Evolutionary conservation across 2,113 vertebrate species (phyloP), one percentile per base, ranked within the genome.

Genomic region (Microcebus ravelobensis): DNA sequence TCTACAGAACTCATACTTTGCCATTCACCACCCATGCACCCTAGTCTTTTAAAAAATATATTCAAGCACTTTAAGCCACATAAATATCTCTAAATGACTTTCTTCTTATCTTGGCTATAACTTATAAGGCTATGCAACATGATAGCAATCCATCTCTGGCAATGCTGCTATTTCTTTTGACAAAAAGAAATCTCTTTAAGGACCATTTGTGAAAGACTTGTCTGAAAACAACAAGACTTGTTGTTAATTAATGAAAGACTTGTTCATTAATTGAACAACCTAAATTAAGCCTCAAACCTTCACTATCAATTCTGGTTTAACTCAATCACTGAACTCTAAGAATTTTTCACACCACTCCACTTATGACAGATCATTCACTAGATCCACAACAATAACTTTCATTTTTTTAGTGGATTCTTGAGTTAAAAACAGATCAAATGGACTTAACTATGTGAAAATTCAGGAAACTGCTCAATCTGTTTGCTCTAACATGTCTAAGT

Each of bases 151-250:
- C 8, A 59, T 25, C 20, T 8, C 15, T 61, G n/a, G 17, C 55
- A 59, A 61, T 52, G 14, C 65, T 48, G 29, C 39, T 29, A 8
- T 81, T 74, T 55, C 31, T 55, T 65, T 7, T 1, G 13, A 73
- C 42, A n/a, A 89, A 94, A 61, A 81, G 34, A 82, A 71, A 95
- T 90, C 63, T 80, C 63, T 79, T 61, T 61, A 17, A 68, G 36
- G 13, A 15, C 5, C 20, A 31, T 61, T 67, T 73, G 25, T 6
- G 15, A 52, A 91, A 94, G 10, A 55, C 63, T 63, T 63, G 17
- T 4, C 29, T 73, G 6, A 20, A 83, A 52, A 48, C n/a, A n/a
- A n/a, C n/a, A n/a, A n/a, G n/a, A n/a, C n/a, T n/a, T n/a, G n/a
- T n/a, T n/a, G n/a, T n/a, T n/a, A n/a, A n/a, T n/a, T n/a, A n/a